A percentile compares a stretch with the other conserved stretches of the same genome.
phyloP scores from a whole-genome alignment of 2,888 invertebrate species.

The Punctoribates punctum region DNA sequence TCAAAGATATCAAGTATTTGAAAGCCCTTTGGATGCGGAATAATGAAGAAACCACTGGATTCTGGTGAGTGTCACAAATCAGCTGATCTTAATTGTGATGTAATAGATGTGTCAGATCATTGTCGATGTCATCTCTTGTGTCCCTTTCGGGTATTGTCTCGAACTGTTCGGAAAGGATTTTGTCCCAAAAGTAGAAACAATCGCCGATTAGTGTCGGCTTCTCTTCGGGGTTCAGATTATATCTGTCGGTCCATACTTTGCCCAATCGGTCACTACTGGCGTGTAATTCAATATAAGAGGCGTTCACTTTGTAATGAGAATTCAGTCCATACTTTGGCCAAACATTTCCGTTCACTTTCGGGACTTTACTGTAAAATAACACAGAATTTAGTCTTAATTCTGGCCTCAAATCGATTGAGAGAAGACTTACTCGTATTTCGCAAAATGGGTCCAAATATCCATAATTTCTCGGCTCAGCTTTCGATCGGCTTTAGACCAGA shows the following conservation, averaged over 20 bases:
- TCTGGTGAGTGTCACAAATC: too few relatives aligned
- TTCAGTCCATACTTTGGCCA: not conserved
- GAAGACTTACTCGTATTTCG: conserved; percentile 10
- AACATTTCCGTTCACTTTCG: conserved; percentile 8
- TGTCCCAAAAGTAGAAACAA: conserved; percentile 20
- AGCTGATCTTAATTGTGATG: too few relatives aligned
- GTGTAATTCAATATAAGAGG: conserved; percentile 8
- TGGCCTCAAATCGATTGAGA: not conserved
- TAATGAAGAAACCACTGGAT: too few relatives aligned
- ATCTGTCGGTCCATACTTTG: not conserved
- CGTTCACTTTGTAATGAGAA: not conserved
- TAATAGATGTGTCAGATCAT: too few relatives aligned
- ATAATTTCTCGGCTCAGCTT: not conserved
- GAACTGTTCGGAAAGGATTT: not conserved
- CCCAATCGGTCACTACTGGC: not conserved
- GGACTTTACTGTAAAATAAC: not conserved
- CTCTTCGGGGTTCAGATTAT: not conserved
- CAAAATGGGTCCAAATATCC: conserved; percentile 24
- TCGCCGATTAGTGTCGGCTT: not conserved
- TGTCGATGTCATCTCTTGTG: too few relatives aligned
- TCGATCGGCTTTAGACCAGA: not conserved
- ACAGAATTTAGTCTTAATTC: not conserved
- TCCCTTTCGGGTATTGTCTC: too few relatives aligned
- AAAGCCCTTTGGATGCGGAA: too few relatives aligned
- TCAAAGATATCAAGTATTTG: too few relatives aligned